Evolutionary conservation across 1,140 invertebrate genomes (phyloP).

Genomic region (Lucilia cuprina): DNA sequence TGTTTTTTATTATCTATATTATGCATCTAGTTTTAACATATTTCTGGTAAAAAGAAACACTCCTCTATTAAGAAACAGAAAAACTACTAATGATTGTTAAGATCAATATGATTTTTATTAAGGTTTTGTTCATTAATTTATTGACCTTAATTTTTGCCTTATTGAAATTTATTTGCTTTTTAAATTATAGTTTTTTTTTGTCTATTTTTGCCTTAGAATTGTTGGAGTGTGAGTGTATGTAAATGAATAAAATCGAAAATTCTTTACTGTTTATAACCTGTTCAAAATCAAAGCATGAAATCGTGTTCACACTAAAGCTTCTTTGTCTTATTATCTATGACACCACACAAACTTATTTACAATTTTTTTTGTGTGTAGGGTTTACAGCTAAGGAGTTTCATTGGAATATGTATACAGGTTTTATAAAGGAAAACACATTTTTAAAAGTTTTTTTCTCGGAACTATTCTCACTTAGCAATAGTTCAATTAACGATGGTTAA

Average conservation of each 20-base stretch:
- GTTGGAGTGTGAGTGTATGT: background rate
- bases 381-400: background rate
- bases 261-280: conserved; percentile 10
- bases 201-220: background rate
- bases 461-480: no score
- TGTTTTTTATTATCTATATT: background rate
- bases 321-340: conserved; percentile 24
- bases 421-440: no score
- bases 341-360: background rate
- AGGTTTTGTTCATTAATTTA: conserved; percentile 7
- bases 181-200: background rate
- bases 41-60: background rate
- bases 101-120: background rate
- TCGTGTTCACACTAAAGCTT: conserved; percentile 17
- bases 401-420: no score
- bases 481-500: no score
- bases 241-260: background rate
- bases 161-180: background rate
- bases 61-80: background rate
- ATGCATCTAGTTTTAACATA: background rate
- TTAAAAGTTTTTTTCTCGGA: no score
- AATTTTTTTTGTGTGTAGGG: background rate
- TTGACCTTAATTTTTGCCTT: conserved; percentile 4
- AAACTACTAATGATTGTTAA: background rate
- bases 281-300: conserved; percentile 18